phyloP scores from a whole-genome alignment of 2,797 vertebrate genomes.

The Pangasius macronema region DNA sequence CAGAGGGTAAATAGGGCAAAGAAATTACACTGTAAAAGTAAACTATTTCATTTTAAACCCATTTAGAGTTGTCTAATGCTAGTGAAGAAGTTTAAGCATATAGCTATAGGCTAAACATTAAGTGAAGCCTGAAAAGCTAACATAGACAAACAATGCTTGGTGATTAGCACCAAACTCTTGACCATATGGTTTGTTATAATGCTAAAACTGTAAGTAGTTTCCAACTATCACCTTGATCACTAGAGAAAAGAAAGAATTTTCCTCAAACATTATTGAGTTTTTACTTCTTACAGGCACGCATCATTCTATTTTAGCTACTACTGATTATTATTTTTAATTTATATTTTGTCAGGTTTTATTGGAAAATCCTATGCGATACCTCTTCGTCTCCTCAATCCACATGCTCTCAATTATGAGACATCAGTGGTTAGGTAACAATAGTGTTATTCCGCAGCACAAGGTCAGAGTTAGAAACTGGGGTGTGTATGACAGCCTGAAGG shows the following conservation, averaged over 20 bases:
- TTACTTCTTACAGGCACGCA: not conserved
- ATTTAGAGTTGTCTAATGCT: not conserved
- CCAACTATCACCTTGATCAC: not conserved
- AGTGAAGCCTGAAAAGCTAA: not conserved
- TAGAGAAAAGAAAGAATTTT: not conserved
- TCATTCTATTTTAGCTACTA: not conserved
- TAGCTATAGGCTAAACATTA: not conserved
- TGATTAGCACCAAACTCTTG: not conserved
- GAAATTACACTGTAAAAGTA: not conserved
- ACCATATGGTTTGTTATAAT: not conserved
- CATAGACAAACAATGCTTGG: not conserved
- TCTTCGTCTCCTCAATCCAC: not conserved
- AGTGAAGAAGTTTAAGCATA: not conserved
- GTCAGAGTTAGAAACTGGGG: not conserved
- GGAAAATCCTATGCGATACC: not conserved
- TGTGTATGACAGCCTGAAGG: conserved; percentile 27
- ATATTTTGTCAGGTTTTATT: not conserved
- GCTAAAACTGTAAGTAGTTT: not conserved
- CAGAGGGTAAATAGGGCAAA: not conserved
- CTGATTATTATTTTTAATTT: not conserved
- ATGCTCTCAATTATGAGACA: not conserved
- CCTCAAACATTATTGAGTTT: not conserved
- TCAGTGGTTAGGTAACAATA: conserved; percentile 5
- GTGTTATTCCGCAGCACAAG: not conserved
- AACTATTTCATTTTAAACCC: not conserved